Conservation (phyloP, 2,888 invertebrate genomes). For the Parnassius orleans region DNA sequence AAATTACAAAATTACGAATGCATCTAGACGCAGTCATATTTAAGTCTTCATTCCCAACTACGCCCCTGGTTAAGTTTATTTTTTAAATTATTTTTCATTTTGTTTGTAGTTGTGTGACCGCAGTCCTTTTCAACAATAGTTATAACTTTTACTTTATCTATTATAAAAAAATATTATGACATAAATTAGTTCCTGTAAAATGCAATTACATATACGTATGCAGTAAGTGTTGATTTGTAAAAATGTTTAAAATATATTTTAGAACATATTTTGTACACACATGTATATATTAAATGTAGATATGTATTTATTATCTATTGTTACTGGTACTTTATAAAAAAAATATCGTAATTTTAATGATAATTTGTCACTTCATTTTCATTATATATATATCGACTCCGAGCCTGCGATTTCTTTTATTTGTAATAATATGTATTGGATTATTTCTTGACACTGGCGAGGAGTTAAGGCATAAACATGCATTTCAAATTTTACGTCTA, state of each 20-base stretch:
- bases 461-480: conserved; percentile 32
- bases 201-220: neutral
- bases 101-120: neutral
- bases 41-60: neutral
- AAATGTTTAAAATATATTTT: neutral
- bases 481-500: conserved; percentile 48
- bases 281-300: neutral
- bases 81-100: neutral
- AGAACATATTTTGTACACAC: neutral
- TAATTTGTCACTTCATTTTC: conserved; percentile 5
- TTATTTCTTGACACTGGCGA: no score
- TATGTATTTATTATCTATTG: neutral
- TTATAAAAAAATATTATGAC: neutral
- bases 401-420: no score
- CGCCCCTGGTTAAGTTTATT: neutral
- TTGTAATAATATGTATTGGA: no score
- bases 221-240: neutral
- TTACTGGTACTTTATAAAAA: neutral
- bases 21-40: no score
- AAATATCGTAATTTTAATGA: neutral
- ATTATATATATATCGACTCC: no score
- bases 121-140: no score
- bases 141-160: no score
- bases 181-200: neutral
- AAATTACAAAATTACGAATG: no score